phyloP scores from a whole-genome alignment of 2,888 invertebrate species.

The Troides aeacus region DNA sequence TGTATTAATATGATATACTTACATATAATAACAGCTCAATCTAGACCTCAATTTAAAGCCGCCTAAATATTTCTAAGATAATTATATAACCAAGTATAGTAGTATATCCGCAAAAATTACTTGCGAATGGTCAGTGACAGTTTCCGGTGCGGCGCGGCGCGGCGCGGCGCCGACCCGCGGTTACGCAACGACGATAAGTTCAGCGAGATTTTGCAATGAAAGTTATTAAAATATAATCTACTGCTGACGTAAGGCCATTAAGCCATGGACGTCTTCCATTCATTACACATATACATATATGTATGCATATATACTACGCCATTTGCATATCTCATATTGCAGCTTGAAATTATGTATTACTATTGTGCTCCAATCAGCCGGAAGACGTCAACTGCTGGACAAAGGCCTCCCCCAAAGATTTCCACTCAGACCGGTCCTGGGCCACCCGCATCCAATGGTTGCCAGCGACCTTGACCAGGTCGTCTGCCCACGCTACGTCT shows the following conservation, averaged over 20 bases:
- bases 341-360: not conserved
- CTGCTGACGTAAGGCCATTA: conserved; percentile 6
- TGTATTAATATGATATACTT: no score
- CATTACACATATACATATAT: not conserved
- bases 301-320: not conserved
- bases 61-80: not conserved
- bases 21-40: not conserved
- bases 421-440: no score
- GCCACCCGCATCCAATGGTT: no score
- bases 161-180: not conserved
- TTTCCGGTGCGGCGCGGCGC: conserved; percentile 8
- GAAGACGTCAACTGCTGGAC: no score
- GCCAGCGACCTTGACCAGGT: no score
- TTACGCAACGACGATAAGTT: conserved; percentile 9
- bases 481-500: no score
- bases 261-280: not conserved
- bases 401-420: no score
- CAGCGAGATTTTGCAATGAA: conserved; percentile 9
- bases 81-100: not conserved
- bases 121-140: not conserved
- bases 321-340: not conserved
- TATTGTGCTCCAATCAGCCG: no score
- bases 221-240: conserved; percentile 15
- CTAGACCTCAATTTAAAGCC: not conserved
- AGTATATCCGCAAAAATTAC: not conserved